Evolutionary conservation across 2,797 vertebrate genomes (phyloP), one percentile per base, ranked within the genome.

Genomic region (Antrozous pallidus): DNA sequence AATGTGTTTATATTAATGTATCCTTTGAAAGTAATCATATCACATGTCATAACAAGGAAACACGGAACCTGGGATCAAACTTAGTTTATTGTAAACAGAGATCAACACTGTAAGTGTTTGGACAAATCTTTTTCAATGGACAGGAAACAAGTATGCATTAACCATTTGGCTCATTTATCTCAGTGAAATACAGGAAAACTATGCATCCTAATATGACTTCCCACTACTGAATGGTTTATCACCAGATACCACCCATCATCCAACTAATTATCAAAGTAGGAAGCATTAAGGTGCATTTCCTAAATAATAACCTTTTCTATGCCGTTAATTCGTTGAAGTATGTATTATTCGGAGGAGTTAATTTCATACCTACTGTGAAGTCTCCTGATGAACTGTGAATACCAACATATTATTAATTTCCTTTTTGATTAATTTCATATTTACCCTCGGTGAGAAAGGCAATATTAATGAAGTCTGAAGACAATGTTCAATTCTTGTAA

Each of bases 361-460:
- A 98, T 98, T 97, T 97, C 96, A 96, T 94, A 97, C 96, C 97
- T 97, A 95, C 96, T 98, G 94, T 89, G 97, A 1, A 79, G 96
- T 96, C 93, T 93, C n/a, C 1, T 94, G 97, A 98, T 96, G 93
- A 97, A 98, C 97, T 90, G 74, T 94, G 90, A 97, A 94, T 96
- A 97, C 86, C 87, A 80, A 96, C 79, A 78, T 95, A 97, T 92
- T 97, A 98, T 97, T 98, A 98, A 98, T 97, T 98, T 97, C 95
- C 81, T 33, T 97, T 96, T 95, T 97, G 95, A 98, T 98, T 98
- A 98, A 98, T 98, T 98, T 98, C 95, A 97, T 96, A 97, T 96
- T 91, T 88, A 97, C 1, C 70, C 93, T 88, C 81, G 96, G 97
- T 96, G 97, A 88, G 95, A 96, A 94, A 94, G 88, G 65, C 1